Conservation (phyloP, 1,140 invertebrate species). For the Diachasmimorpha longicaudata region DNA sequence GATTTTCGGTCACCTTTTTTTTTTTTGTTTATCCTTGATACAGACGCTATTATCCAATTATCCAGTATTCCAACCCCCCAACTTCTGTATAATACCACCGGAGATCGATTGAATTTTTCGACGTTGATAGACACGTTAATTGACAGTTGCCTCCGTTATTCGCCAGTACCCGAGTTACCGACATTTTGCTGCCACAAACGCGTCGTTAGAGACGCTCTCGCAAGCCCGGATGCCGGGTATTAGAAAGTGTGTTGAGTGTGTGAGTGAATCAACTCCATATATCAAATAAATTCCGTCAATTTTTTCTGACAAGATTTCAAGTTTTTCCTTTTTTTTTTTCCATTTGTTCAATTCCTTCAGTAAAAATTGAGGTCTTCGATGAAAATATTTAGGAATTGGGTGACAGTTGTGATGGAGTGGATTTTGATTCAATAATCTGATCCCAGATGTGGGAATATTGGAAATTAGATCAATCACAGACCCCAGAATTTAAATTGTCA, state of each 20-base stretch:
- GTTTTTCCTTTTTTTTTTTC: too few species aligned
- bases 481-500: too few species aligned
- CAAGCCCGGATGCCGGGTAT: slow-evolving; percentile 27
- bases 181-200: neutral
- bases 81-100: neutral
- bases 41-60: slow-evolving; percentile 27
- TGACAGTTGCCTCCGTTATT: slow-evolving; percentile 26
- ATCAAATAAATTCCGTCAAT: neutral
- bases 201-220: slow-evolving; percentile 30
- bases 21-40: neutral
- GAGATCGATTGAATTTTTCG: slow-evolving; percentile 30
- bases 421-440: neutral
- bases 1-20: neutral
- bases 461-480: too few species aligned
- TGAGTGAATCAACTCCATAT: neutral
- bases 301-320: neutral
- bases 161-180: neutral
- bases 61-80: neutral
- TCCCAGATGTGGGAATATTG: too few species aligned
- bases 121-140: slow-evolving; percentile 32
- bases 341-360: too few species aligned
- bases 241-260: slow-evolving; percentile 28
- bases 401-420: neutral
- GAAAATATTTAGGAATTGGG: neutral
- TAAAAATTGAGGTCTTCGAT: neutral